Evolutionary conservation across 2,888 invertebrate species (phyloP).

Genomic region (Melinaea menophilus): DNA sequence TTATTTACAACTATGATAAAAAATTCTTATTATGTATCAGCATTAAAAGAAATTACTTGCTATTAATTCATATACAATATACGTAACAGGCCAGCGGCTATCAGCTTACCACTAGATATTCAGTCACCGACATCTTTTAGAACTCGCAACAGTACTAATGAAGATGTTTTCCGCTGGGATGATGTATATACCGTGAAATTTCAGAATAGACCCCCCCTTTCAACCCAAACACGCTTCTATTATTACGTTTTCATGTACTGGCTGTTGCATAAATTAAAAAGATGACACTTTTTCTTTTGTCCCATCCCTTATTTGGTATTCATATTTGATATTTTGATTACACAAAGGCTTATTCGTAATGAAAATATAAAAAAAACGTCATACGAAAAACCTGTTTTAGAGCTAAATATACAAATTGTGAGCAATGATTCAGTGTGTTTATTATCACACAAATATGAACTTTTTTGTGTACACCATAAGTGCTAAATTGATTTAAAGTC

Average conservation of each 20-base stretch:
- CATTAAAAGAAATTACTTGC: too few species aligned
- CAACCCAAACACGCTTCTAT: slow-evolving; percentile 73
- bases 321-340: slow-evolving; percentile 76
- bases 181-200: slow-evolving; percentile 75
- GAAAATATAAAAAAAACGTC: slow-evolving; percentile 61
- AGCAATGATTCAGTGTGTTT: slow-evolving; percentile 71
- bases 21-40: too few species aligned
- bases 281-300: slow-evolving; percentile 76
- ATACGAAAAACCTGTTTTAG: slow-evolving; percentile 73
- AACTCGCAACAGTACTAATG: slow-evolving; percentile 51
- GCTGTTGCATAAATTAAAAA: slow-evolving; percentile 75
- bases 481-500: slow-evolving; percentile 54
- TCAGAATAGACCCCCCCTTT: slow-evolving; percentile 59
- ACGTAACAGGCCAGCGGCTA: neutral
- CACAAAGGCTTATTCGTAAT: slow-evolving; percentile 70
- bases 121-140: slow-evolving; percentile 13
- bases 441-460: slow-evolving; percentile 56
- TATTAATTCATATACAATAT: too few species aligned
- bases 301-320: slow-evolving; percentile 77
- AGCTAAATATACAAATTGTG: slow-evolving; percentile 76
- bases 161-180: slow-evolving; percentile 66
- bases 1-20: neutral
- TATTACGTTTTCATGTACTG: slow-evolving; percentile 78
- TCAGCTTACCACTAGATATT: slow-evolving; percentile 14
- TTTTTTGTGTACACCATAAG: slow-evolving; percentile 54